Evolutionary conservation across 2,888 invertebrate genomes (phyloP).

Genomic region (Drosophila crucigera): DNA sequence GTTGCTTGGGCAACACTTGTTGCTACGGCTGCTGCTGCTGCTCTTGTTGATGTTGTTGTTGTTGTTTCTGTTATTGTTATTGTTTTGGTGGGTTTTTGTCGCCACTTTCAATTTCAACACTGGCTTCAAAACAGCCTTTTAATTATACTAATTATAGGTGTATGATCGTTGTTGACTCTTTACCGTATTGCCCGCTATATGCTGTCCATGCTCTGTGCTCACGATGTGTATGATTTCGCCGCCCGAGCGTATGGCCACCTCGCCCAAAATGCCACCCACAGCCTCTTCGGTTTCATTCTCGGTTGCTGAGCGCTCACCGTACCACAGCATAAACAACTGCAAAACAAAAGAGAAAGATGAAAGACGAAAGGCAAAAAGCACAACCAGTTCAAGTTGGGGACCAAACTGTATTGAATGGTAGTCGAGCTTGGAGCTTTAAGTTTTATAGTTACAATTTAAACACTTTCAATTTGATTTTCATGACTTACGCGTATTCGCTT

Average conservation of each 20-base stretch:
- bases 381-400: not conserved
- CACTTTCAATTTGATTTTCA: not conserved
- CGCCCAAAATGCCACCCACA: slow-evolving; percentile 85
- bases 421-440: slow-evolving; percentile 1
- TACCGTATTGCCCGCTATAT: slow-evolving; percentile 84
- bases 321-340: slow-evolving; percentile 86
- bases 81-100: slow-evolving; percentile 24
- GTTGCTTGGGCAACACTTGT: slow-evolving; percentile 72
- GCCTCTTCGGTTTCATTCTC: slow-evolving; percentile 85
- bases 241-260: slow-evolving; percentile 85
- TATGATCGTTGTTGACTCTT: slow-evolving; percentile 38
- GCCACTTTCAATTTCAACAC: slow-evolving; percentile 77
- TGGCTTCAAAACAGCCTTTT: slow-evolving; percentile 49
- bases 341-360: slow-evolving; percentile 15
- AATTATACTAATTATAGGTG: slow-evolving; percentile 73
- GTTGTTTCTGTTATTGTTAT: slow-evolving; percentile 8
- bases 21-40: slow-evolving; percentile 31
- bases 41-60: not conserved
- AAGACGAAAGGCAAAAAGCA: not conserved
- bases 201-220: slow-evolving; percentile 83
- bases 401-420: not conserved
- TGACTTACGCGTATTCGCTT: slow-evolving; percentile 86
- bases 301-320: slow-evolving; percentile 84
- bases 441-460: not conserved
- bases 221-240: slow-evolving; percentile 85